Evolutionary conservation across 1,140 invertebrate genomes (phyloP).

Genomic region (Ostrea edulis): DNA sequence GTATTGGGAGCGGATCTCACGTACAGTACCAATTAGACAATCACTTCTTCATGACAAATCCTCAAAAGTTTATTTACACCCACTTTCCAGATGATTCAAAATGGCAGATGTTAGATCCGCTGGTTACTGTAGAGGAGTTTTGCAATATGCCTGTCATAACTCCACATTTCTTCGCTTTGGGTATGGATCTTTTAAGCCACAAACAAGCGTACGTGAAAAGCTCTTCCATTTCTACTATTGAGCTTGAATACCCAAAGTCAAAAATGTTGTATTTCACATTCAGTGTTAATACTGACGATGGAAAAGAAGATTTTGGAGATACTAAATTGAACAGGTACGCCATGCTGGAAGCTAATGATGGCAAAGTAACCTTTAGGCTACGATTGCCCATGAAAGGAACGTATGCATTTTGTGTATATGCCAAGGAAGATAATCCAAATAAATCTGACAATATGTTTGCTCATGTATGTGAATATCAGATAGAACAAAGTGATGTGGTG

Average conservation of each 20-base stretch:
- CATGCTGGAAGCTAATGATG: conserved; percentile 74
- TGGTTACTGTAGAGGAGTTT: conserved; percentile 66
- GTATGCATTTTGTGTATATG: conserved; percentile 78
- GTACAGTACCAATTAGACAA: conserved; percentile 76
- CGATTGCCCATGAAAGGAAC: conserved; percentile 75
- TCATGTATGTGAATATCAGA: conserved; percentile 78
- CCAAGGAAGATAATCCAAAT: conserved; percentile 76
- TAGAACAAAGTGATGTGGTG: conserved; percentile 69
- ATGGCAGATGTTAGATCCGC: conserved; percentile 69
- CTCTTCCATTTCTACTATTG: conserved; percentile 71
- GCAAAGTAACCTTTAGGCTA: conserved; percentile 74
- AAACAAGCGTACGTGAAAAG: conserved; percentile 73
- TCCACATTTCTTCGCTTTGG: conserved; percentile 78
- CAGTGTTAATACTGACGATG: conserved; percentile 73
- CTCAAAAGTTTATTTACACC: conserved; percentile 80
- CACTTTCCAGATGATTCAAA: conserved; percentile 80
- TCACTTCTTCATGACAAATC: conserved; percentile 80
- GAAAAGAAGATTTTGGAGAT: conserved; percentile 73
- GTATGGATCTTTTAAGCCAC: conserved; percentile 77
- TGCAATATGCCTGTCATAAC: conserved; percentile 79
- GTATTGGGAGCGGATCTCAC: conserved; percentile 66
- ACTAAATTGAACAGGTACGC: conserved; percentile 76
- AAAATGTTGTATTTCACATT: conserved; percentile 76
- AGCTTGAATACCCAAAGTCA: conserved; percentile 69
- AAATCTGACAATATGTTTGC: conserved; percentile 77